Evolutionary conservation across 2,888 invertebrate species (phyloP), one percentile per base, ranked within the genome.

Genomic region (Eupithecia tripunctaria): DNA sequence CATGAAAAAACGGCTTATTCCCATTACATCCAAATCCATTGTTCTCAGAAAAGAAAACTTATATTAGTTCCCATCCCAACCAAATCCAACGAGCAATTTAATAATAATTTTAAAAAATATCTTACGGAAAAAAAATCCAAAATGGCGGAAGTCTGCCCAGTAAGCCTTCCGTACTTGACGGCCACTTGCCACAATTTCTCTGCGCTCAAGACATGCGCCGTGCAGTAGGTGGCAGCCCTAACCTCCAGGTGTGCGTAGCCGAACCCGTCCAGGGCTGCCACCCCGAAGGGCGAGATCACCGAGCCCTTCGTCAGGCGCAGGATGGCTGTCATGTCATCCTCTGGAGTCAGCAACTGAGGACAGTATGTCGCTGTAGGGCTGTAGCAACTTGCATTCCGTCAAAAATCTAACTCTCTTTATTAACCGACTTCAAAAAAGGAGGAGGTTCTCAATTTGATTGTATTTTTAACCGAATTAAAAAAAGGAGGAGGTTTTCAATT

Each of bases 181-280:
- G 88, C 87, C 0, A 83, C 82, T 15, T 81, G 81, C 92, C 92
- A 93, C 8, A 92, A 80, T n/a, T 88, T 84, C 0, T 73, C 67
- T 0, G 84, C 86, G 4, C 70, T 76, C 29, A 92, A 81, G 64
- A 89, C 87, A 62, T 92, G 92, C 5, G 91, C 91, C 0, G 88
- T 90, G 83, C 93, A 92, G 85, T 91, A 92, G 21, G 92, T 91
- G 25, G 91, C 93, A 0, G 92, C 93, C 18, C 91, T 76, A 67
- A 92, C 85, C 70, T 85, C 82, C 1, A 89, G 84, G 75, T 89
- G 88, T 0, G 93, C 87, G 1, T 80, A 73, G 0, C 84, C 84
- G 38, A 88, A 84, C 0, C 86, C 90, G 2, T 84, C 86, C 0
- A 85, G 82, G 1, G 82, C 78, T 25, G 82, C 82, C 2, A 84